Evolutionary conservation across 2,888 invertebrate species (phyloP).

Genomic region (Campopleginae sp.): DNA sequence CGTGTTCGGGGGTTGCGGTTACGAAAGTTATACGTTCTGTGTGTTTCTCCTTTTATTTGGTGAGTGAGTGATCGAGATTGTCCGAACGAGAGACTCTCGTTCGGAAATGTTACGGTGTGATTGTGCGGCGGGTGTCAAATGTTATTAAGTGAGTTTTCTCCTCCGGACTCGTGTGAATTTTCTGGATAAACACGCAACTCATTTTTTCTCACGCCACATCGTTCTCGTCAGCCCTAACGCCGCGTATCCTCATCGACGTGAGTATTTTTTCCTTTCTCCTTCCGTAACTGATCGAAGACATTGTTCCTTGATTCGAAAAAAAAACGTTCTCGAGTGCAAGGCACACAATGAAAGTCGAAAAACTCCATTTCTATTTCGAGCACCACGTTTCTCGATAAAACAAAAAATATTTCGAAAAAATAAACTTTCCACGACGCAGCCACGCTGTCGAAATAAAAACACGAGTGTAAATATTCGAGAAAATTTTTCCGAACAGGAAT

Average conservation of each 20-base stretch:
- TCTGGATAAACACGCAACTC: background rate
- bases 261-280: conserved; percentile 4
- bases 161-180: conserved; percentile 63
- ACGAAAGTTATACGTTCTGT: background rate
- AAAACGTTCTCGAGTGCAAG: background rate
- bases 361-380: background rate
- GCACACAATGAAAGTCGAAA: background rate
- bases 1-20: background rate
- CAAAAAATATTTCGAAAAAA: background rate
- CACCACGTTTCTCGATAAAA: background rate
- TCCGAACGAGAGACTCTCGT: conserved; percentile 10
- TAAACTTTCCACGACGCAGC: background rate
- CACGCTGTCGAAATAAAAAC: too few species aligned
- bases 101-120: conserved; percentile 48
- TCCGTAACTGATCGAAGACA: conserved; percentile 2
- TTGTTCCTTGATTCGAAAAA: background rate
- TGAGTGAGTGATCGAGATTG: conserved; percentile 38
- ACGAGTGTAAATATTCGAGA: too few species aligned
- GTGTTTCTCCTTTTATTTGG: conserved; percentile 1
- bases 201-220: background rate
- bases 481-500: too few species aligned
- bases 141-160: conserved; percentile 64
- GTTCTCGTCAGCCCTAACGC: background rate
- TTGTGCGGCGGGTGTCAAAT: conserved; percentile 64
- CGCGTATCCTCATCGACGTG: background rate